A percentile compares a stretch with the other conserved stretches of the same genome.
Evolutionary conservation across 2,888 invertebrate species (phyloP).

Genomic region (Creontiades dilutus): DNA sequence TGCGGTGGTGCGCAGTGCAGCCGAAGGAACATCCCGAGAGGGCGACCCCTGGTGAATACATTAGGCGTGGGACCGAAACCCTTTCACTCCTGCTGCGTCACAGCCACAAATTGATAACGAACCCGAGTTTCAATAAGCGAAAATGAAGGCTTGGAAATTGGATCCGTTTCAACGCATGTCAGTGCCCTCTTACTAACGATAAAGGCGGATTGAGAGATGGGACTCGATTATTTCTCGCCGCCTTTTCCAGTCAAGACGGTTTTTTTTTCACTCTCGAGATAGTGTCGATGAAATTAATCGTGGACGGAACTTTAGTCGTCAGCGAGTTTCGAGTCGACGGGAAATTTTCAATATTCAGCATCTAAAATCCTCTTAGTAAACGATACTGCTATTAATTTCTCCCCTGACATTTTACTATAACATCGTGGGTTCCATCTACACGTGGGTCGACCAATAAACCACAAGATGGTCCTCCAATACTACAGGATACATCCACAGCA

Average conservation of each 20-base stretch:
- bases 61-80: conserved; percentile 38
- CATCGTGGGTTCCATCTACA: no score
- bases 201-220: conserved; percentile 37
- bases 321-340: no score
- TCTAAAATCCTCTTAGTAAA: no score
- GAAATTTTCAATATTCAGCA: no score
- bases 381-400: no score
- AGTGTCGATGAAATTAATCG: conserved; percentile 8
- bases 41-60: conserved; percentile 42
- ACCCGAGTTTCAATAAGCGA: conserved; percentile 41
- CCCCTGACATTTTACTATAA: no score
- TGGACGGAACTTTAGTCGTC: no score
- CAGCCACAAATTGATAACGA: conserved; percentile 47
- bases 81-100: conserved; percentile 27
- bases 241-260: background rate
- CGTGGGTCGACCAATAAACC: no score
- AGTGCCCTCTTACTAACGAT: background rate
- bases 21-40: conserved; percentile 20
- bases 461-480: no score
- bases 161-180: background rate
- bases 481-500: no score
- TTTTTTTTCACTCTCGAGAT: background rate
- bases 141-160: conserved; percentile 29
- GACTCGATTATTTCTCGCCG: conserved; percentile 19
- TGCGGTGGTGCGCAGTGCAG: conserved; percentile 51